Evolutionary conservation across 2,888 invertebrate species (phyloP).

Genomic region (Pseudococcus jackbeardsleyi): DNA sequence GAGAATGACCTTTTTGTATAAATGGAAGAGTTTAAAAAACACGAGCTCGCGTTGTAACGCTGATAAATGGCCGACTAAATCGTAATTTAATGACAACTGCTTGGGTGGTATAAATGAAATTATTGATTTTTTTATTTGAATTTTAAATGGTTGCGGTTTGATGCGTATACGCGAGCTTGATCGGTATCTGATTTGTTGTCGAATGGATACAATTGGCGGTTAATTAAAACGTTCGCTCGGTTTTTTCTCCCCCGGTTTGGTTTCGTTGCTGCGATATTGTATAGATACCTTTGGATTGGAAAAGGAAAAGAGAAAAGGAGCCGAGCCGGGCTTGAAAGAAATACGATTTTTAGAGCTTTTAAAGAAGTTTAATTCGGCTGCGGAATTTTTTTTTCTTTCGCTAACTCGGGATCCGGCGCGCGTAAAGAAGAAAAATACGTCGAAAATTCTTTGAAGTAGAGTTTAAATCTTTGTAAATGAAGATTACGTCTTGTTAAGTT

Average conservation of each 20-base stretch:
- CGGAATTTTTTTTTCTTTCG: not conserved
- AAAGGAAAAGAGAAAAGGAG: not conserved
- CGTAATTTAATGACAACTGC: conserved; percentile 52
- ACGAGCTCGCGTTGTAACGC: conserved; percentile 30
- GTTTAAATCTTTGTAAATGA: conserved; percentile 50
- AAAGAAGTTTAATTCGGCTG: conserved; percentile 25
- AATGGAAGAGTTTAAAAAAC: conserved; percentile 33
- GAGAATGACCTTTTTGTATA: conserved; percentile 41
- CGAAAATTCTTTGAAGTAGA: conserved; percentile 43
- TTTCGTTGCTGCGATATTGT: too few relatives aligned
- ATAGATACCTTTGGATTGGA: not conserved
- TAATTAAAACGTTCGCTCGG: conserved; percentile 4
- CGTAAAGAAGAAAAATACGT: conserved; percentile 42
- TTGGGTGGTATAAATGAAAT: conserved; percentile 55
- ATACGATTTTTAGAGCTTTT: conserved; percentile 31
- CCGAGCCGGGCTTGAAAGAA: not conserved
- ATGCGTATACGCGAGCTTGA: not conserved
- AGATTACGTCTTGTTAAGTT: conserved; percentile 54
- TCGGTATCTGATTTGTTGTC: conserved; percentile 27
- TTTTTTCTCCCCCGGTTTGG: not conserved
- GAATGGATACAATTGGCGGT: conserved; percentile 44
- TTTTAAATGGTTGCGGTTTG: conserved; percentile 52
- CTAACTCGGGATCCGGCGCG: not conserved
- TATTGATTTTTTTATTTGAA: conserved; percentile 51
- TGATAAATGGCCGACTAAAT: conserved; percentile 50